These are phyloP conservation scores for Hippocampus abdominalis DNA, from an alignment of 2,113 vertebrate genomes.

Conservation along the genomic window DNA sequence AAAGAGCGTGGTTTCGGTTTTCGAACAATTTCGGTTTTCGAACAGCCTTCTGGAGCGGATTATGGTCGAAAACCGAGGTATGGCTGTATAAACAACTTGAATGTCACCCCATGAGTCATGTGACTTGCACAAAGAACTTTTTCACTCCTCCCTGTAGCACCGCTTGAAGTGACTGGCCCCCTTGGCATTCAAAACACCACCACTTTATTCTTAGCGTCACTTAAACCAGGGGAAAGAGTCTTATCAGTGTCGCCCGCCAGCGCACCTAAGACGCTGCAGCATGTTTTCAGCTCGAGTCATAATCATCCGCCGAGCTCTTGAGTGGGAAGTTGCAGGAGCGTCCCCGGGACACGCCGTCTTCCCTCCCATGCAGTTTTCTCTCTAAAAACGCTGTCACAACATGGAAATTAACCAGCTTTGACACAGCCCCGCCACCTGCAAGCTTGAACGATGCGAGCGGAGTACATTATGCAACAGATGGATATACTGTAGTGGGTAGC, in stretches of 20 bases:
- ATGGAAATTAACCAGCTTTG: constrained; percentile 24
- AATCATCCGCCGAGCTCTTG: constrained; percentile 17
- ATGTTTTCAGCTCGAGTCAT: constrained; percentile 20
- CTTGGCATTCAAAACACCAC: neutral
- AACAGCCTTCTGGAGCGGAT: too few relatives aligned
- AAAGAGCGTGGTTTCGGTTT: too few relatives aligned
- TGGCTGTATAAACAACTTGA: neutral
- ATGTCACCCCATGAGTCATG: neutral
- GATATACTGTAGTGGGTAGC: neutral
- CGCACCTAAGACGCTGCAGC: constrained; percentile 15
- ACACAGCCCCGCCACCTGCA: constrained; percentile 18
- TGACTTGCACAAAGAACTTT: neutral
- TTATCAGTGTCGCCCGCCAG: constrained; percentile 34
- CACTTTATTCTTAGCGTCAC: constrained; percentile 20
- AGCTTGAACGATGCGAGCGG: neutral
- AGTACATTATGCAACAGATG: constrained; percentile 12
- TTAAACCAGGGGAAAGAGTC: constrained; percentile 14
- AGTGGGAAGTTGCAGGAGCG: neutral
- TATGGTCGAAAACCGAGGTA: too few relatives aligned
- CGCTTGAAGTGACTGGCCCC: neutral
- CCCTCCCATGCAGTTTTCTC: constrained; percentile 12
- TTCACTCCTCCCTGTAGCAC: neutral
- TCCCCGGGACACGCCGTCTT: constrained; percentile 9
- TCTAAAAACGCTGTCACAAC: constrained; percentile 15
- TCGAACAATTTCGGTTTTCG: too few relatives aligned